These are phyloP conservation scores for Pachyseris speciosa DNA, from an alignment of 64 coral and sea anemone species.

Conservation along the genomic window DNA sequence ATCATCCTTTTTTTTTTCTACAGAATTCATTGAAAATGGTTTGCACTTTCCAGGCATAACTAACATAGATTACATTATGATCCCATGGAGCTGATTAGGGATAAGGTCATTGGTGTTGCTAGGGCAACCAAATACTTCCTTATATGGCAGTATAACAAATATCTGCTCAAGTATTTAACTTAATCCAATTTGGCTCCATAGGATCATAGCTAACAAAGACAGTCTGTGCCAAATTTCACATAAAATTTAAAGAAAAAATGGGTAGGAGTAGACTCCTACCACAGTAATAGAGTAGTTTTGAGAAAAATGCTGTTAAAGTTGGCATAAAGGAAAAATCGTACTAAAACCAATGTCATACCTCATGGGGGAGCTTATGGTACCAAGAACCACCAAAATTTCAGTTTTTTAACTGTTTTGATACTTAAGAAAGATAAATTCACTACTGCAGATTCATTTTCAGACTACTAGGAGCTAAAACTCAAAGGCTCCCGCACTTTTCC, in stretches of 20 bases:
- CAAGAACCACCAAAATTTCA: not conserved
- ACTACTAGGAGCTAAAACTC: not conserved
- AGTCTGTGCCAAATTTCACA: not conserved
- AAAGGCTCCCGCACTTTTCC: conserved; percentile 35
- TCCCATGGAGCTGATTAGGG: not conserved
- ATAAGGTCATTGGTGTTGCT: too few species aligned
- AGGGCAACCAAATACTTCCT: too few species aligned
- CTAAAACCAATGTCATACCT: not conserved
- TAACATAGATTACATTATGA: too few species aligned
- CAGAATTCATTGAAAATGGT: too few species aligned
- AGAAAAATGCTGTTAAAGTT: conserved; percentile 7
- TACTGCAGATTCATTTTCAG: not conserved
- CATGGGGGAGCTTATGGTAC: too few species aligned
- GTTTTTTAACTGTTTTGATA: too few species aligned
- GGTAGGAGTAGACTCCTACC: not conserved
- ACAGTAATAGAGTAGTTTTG: not conserved
- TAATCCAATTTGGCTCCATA: not conserved
- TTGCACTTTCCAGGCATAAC: too few species aligned
- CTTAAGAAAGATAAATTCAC: not conserved
- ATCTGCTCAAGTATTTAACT: not conserved
- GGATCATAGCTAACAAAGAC: too few species aligned
- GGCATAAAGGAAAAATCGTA: not conserved
- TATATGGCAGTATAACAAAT: too few species aligned
- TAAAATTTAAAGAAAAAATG: too few species aligned
- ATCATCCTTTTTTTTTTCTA: too few species aligned